Conservation (phyloP, 2,888 invertebrate species). For the Hirtodrosophila confusa region DNA sequence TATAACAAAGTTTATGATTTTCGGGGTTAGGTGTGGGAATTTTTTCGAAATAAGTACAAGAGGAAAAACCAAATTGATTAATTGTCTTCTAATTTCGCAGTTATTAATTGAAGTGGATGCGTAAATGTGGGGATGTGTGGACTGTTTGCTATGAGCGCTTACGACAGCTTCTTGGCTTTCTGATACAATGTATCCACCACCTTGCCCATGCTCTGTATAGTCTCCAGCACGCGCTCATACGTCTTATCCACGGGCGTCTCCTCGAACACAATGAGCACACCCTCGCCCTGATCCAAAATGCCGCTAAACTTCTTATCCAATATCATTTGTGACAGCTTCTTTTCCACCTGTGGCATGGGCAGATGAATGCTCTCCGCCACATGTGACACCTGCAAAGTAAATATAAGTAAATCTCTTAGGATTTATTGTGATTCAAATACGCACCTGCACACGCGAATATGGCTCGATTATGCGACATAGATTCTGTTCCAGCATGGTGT, state of each 20-base stretch:
- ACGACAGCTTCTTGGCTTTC: conserved; percentile 99
- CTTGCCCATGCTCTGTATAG: conserved; percentile 99
- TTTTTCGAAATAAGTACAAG: conserved; percentile 19
- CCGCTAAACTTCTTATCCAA: conserved; percentile 98
- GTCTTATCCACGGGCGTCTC: conserved; percentile 97
- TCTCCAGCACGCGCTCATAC: conserved; percentile 98
- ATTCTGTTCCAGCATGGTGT: conserved; percentile 99
- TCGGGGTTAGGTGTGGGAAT: conserved; percentile 13
- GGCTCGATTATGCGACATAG: conserved; percentile 99
- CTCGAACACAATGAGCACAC: conserved; percentile 98
- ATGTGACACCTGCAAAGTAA: conserved; percentile 88
- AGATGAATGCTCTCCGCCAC: conserved; percentile 96
- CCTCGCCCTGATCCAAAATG: conserved; percentile 99
- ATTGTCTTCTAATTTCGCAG: conserved; percentile 46
- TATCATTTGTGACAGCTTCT: conserved; percentile 99
- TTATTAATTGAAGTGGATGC: conserved; percentile 23
- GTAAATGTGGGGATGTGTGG: conserved; percentile 10
- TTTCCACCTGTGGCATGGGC: conserved; percentile 96
- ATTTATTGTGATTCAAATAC: not conserved
- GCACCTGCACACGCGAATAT: conserved; percentile 96
- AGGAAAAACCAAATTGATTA: conserved; percentile 31
- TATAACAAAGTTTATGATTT: conserved; percentile 33
- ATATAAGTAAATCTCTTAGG: too few relatives aligned
- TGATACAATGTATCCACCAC: conserved; percentile 99
- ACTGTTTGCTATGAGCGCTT: conserved; percentile 75